Conservation (phyloP, 2,113 vertebrate species). For the Odontophorus gujanensis region DNA sequence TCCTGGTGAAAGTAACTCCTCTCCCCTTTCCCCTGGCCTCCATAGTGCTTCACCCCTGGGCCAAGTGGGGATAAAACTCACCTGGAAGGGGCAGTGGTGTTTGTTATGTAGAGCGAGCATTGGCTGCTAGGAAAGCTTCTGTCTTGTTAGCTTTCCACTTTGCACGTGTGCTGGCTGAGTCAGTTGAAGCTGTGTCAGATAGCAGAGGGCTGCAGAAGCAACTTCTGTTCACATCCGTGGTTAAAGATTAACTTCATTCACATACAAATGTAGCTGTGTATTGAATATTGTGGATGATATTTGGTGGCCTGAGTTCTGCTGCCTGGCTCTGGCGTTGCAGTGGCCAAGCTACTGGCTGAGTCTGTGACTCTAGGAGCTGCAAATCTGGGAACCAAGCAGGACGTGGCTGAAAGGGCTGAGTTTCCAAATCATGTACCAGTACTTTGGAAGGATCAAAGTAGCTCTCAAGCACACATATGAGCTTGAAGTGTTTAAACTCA, state of each 20-base stretch:
- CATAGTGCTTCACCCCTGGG: background rate
- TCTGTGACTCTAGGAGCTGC: background rate
- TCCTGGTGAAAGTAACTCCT: background rate
- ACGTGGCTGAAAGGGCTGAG: background rate
- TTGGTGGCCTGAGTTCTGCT: background rate
- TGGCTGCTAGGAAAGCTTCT: background rate
- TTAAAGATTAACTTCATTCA: background rate
- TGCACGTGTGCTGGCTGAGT: background rate
- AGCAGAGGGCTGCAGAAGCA: background rate
- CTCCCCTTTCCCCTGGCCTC: background rate
- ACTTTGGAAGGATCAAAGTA: background rate
- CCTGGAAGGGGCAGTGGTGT: background rate
- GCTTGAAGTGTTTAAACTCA: background rate
- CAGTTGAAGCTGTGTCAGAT: background rate
- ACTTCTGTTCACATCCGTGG: background rate
- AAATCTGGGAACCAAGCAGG: background rate
- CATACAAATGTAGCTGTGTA: background rate
- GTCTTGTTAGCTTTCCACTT: background rate
- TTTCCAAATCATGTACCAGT: background rate
- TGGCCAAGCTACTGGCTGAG: background rate
- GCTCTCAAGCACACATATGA: background rate
- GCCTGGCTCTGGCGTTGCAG: background rate
- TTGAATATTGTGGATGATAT: background rate
- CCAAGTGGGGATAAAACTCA: background rate
- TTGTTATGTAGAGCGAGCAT: background rate